Conservation (phyloP, 2,113 vertebrate species). For the Alectura lathami region DNA sequence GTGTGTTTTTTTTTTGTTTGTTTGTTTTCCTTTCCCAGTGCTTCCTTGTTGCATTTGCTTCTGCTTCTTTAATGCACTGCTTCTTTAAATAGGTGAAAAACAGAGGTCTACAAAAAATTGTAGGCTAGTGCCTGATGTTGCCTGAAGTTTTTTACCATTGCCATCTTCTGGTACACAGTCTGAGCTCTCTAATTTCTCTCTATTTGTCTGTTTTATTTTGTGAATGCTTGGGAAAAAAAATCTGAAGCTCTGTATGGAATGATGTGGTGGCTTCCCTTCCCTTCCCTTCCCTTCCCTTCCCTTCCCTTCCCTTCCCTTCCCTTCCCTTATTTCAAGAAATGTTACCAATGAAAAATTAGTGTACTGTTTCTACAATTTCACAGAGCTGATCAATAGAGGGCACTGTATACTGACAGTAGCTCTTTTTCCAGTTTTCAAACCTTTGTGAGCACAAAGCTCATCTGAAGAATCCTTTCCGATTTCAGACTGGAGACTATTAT, state of each 20-base stretch:
- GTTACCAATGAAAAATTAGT: rapidly evolving
- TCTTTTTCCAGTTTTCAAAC: rapidly evolving
- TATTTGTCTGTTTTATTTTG: not conserved
- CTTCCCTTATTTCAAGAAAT: not conserved
- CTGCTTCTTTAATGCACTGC: too few species aligned
- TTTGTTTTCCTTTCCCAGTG: not conserved
- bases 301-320: too few species aligned
- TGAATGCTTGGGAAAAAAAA: not conserved
- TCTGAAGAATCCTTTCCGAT: not conserved
- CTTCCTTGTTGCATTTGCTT: not conserved
- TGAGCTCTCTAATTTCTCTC: not conserved
- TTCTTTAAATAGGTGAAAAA: not conserved
- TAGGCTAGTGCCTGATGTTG: not conserved
- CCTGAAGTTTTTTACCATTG: not conserved
- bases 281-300: too few species aligned
- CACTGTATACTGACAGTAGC: conserved; percentile 28
- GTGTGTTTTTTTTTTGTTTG: not conserved
- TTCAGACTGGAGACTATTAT: not conserved
- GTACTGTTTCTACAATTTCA: not conserved
- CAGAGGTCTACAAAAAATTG: not conserved
- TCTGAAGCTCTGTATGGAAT: not conserved
- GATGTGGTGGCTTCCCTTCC: not conserved
- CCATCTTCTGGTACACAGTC: not conserved
- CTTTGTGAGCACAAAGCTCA: too few species aligned
- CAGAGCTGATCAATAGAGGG: conserved; percentile 34